phyloP scores from a whole-genome alignment of 2,113 vertebrate genomes.

The Probosciger aterrimus region DNA sequence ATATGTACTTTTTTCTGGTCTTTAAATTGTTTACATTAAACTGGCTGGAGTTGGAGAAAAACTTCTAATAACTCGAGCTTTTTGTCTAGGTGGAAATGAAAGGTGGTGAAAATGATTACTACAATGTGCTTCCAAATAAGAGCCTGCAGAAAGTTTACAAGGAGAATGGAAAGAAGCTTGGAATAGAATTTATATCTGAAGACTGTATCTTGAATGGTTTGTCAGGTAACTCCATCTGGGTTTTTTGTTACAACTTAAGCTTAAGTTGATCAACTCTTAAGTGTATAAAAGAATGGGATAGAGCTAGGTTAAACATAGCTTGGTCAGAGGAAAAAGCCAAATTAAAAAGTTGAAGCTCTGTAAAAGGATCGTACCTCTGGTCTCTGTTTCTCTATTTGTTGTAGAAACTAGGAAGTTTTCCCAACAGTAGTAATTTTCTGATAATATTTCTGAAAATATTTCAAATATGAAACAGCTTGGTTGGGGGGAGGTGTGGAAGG shows the following conservation, averaged over 20 bases:
- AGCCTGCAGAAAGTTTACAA: constrained; percentile 77
- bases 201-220: constrained; percentile 62
- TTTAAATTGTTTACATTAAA: background rate
- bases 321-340: background rate
- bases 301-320: background rate
- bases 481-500: background rate
- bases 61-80: background rate
- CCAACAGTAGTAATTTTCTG: background rate
- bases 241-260: background rate
- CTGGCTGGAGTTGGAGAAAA: background rate
- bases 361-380: background rate
- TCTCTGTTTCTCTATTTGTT: background rate
- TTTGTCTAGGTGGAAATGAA: constrained; percentile 80
- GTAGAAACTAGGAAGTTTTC: background rate
- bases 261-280: background rate
- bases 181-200: constrained; percentile 82
- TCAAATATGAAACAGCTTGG: background rate
- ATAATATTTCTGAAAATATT: background rate
- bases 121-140: constrained; percentile 85
- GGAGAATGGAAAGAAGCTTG: constrained; percentile 82
- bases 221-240: constrained; percentile 71
- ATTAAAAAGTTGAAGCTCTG: background rate
- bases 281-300: background rate
- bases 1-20: background rate
- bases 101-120: constrained; percentile 71